phyloP scores from a whole-genome alignment of 1,140 invertebrate genomes.

The Drosophila grimshawi region DNA sequence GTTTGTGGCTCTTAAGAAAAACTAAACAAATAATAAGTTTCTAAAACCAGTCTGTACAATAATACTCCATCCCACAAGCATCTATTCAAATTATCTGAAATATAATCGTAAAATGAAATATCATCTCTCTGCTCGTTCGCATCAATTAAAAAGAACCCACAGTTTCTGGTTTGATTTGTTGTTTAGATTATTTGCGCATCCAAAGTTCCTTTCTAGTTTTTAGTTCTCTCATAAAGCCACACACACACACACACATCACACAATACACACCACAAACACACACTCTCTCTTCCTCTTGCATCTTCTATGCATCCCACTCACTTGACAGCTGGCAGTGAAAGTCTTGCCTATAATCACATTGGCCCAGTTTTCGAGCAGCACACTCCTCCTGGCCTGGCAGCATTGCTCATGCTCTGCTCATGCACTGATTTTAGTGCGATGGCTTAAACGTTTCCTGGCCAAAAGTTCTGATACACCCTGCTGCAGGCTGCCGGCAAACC shows the following conservation, averaged over 20 bases:
- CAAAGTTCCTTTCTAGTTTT: constrained; percentile 21
- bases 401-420: not conserved
- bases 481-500: not conserved
- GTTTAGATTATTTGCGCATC: not conserved
- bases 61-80: too few species aligned
- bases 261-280: not conserved
- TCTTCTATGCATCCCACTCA: constrained; percentile 44
- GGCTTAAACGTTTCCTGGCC: constrained; percentile 37
- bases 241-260: constrained; percentile 8
- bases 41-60: too few species aligned
- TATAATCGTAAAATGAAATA: too few species aligned
- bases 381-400: not conserved
- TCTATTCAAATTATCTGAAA: too few species aligned
- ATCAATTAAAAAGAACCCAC: not conserved
- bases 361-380: constrained; percentile 52
- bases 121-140: not conserved
- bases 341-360: constrained; percentile 67
- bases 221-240: constrained; percentile 1
- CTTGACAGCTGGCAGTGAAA: constrained; percentile 64
- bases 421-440: constrained; percentile 31
- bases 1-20: not conserved
- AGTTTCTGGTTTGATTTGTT: not conserved
- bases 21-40: too few species aligned
- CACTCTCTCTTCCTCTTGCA: constrained; percentile 7
- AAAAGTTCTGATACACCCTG: constrained; percentile 36